Conservation (phyloP, 1,140 invertebrate species). For the Drosophila auraria region DNA sequence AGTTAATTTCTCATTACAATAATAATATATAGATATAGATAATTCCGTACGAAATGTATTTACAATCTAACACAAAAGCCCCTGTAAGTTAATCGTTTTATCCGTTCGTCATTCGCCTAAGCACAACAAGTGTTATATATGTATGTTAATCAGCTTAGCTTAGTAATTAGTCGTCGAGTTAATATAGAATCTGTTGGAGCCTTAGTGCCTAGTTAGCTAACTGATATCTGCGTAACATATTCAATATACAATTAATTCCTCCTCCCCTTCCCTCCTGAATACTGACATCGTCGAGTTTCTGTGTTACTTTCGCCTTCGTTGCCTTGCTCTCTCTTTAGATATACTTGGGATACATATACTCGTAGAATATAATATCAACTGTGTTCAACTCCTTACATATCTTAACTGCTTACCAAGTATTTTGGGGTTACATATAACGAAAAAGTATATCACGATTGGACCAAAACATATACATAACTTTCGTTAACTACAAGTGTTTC, state of each 20-base stretch:
- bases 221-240: slow-evolving; percentile 53
- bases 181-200: slow-evolving; percentile 72
- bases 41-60: slow-evolving; percentile 50
- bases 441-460: slow-evolving; percentile 77
- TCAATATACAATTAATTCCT: slow-evolving; percentile 62
- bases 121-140: slow-evolving; percentile 35
- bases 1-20: slow-evolving; percentile 39
- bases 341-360: slow-evolving; percentile 29
- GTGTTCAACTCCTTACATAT: slow-evolving; percentile 71
- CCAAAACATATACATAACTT: slow-evolving; percentile 60
- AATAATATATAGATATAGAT: slow-evolving; percentile 46
- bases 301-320: slow-evolving; percentile 35
- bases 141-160: slow-evolving; percentile 29
- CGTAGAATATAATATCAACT: slow-evolving; percentile 67
- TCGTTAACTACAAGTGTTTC: slow-evolving; percentile 76
- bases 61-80: slow-evolving; percentile 79
- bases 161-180: slow-evolving; percentile 18
- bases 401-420: slow-evolving; percentile 59
- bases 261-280: slow-evolving; percentile 52
- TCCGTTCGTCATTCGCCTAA: slow-evolving; percentile 43
- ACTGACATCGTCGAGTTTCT: slow-evolving; percentile 79
- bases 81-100: slow-evolving; percentile 76
- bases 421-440: slow-evolving; percentile 59
- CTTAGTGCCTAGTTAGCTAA: slow-evolving; percentile 50
- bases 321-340: slow-evolving; percentile 34